These are phyloP conservation scores for Psittacula echo DNA, from an alignment of 2,797 vertebrate genomes.

Conservation along the genomic window DNA sequence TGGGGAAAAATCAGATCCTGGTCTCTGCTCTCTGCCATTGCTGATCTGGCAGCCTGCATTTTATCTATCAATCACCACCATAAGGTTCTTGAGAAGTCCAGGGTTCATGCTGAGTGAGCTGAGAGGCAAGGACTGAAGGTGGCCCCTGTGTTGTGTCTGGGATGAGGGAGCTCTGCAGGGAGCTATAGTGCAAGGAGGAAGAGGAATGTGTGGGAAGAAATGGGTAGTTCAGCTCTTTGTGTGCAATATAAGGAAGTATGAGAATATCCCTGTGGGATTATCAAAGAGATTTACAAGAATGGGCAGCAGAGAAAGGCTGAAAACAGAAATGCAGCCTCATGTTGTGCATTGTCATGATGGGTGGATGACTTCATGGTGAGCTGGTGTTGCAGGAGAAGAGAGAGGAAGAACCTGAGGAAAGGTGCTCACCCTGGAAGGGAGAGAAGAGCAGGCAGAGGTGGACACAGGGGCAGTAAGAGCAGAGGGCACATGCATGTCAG, in stretches of 20 bases:
- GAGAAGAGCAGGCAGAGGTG: background rate
- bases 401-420: fast-evolving
- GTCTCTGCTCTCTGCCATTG: fast-evolving
- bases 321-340: background rate
- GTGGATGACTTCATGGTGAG: background rate
- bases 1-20: background rate
- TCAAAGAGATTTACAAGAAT: background rate
- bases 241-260: slow-evolving; percentile 38
- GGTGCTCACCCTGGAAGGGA: background rate
- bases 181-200: background rate
- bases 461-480: background rate
- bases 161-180: background rate
- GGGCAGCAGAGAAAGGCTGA: background rate
- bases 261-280: slow-evolving; percentile 18
- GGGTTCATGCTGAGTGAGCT: background rate
- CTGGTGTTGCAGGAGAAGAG: background rate
- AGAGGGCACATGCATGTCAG: background rate
- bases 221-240: background rate
- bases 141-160: background rate
- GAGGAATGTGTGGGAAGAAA: slow-evolving; percentile 29
- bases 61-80: fast-evolving
- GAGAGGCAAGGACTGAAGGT: background rate
- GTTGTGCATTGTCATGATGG: background rate
- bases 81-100: background rate
- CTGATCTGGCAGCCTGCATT: background rate